phyloP scores from a whole-genome alignment of 2,113 vertebrate genomes.

The Platichthys stellatus region DNA sequence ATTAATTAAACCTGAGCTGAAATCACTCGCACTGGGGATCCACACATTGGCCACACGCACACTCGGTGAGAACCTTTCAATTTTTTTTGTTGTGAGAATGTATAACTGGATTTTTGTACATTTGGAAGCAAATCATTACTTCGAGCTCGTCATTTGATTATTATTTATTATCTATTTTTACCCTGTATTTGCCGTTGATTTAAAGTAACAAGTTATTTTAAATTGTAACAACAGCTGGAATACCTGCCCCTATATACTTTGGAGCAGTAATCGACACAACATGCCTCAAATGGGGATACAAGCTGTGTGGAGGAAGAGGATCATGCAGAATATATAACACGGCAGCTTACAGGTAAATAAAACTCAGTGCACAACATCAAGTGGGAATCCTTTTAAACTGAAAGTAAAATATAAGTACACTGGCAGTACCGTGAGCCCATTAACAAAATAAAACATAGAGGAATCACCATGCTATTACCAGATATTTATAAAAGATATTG shows the following conservation, averaged over 20 bases:
- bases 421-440: too few relatives aligned
- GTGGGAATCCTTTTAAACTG: not conserved
- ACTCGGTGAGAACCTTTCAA: slow-evolving; percentile 83
- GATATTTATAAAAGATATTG: too few relatives aligned
- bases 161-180: not conserved
- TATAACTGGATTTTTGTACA: not conserved
- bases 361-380: not conserved
- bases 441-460: too few relatives aligned
- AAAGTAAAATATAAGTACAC: too few relatives aligned
- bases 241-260: slow-evolving; percentile 94
- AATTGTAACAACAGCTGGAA: slow-evolving; percentile 84
- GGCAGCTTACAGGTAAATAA: slow-evolving; percentile 87
- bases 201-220: slow-evolving; percentile 18
- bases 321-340: slow-evolving; percentile 93
- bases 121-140: not conserved
- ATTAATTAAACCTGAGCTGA: slow-evolving; percentile 90
- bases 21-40: slow-evolving; percentile 91
- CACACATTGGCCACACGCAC: slow-evolving; percentile 89
- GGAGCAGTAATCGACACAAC: slow-evolving; percentile 92
- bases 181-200: not conserved
- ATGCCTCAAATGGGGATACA: slow-evolving; percentile 93
- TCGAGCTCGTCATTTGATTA: too few relatives aligned
- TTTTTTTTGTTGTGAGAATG: not conserved
- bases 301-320: slow-evolving; percentile 88
- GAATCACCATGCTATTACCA: too few relatives aligned